A percentile compares a stretch with the other conserved stretches of the same genome.
Evolutionary conservation across 2,888 invertebrate species (phyloP).

Genomic region (Bombylius major): DNA sequence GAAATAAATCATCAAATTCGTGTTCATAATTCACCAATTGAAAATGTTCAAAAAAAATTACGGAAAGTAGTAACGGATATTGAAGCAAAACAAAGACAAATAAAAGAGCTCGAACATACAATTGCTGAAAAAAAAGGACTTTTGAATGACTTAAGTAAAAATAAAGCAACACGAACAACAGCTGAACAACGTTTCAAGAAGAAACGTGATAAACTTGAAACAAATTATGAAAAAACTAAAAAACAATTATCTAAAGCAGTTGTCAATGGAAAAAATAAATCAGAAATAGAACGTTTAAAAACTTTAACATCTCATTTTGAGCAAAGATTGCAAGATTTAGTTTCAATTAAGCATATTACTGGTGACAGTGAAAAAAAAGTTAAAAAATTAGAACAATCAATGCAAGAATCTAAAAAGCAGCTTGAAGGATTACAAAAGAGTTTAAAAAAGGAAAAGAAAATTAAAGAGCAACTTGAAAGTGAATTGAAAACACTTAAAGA

Average conservation of each 20-base stretch:
- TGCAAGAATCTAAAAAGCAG: slow-evolving; percentile 61
- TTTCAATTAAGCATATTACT: slow-evolving; percentile 44
- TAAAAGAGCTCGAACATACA: slow-evolving; percentile 54
- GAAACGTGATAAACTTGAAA: slow-evolving; percentile 46
- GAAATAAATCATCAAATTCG: slow-evolving; percentile 22
- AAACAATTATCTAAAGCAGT: slow-evolving; percentile 43
- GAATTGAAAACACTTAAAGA: slow-evolving; percentile 45
- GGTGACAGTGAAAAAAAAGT: slow-evolving; percentile 53
- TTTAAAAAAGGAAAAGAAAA: slow-evolving; percentile 59
- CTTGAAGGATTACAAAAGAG: slow-evolving; percentile 61
- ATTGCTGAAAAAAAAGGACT: slow-evolving; percentile 63
- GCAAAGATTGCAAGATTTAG: slow-evolving; percentile 40
- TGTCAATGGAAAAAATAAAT: slow-evolving; percentile 35
- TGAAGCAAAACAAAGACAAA: slow-evolving; percentile 51
- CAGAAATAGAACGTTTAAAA: slow-evolving; percentile 35
- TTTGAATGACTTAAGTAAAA: slow-evolving; percentile 52
- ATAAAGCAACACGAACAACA: slow-evolving; percentile 43
- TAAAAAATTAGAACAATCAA: slow-evolving; percentile 56
- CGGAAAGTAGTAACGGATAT: slow-evolving; percentile 41
- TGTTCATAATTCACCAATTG: slow-evolving; percentile 22
- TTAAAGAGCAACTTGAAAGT: slow-evolving; percentile 52
- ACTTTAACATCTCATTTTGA: slow-evolving; percentile 39
- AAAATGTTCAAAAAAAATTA: slow-evolving; percentile 30
- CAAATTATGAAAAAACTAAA: slow-evolving; percentile 46
- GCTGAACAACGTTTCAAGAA: slow-evolving; percentile 50